Evolutionary conservation across 2,113 vertebrate genomes (phyloP).

Genomic region (Tragelaphus strepsiceros): DNA sequence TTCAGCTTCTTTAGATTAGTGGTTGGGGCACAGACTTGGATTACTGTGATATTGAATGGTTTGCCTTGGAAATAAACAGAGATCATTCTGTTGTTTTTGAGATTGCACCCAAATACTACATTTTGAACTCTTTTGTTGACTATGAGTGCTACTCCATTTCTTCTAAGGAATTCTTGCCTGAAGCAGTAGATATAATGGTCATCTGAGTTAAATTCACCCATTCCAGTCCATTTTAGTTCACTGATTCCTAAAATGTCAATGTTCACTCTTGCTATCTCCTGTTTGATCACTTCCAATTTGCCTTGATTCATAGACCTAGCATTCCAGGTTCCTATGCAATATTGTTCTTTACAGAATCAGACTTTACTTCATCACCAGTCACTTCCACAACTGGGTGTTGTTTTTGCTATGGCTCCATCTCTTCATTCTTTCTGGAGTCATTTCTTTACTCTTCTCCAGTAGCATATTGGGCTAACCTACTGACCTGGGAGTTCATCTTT

Average conservation of each 20-base stretch:
- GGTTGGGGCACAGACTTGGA: not conserved
- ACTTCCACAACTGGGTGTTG: not conserved
- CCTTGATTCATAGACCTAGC: not conserved
- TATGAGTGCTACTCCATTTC: not conserved
- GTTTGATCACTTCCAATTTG: not conserved
- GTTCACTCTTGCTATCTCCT: not conserved
- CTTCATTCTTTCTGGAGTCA: not conserved
- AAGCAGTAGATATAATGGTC: not conserved
- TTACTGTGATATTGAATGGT: not conserved
- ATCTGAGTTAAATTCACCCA: not conserved
- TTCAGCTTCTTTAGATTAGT: not conserved
- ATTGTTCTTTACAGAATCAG: not conserved
- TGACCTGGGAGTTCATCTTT: not conserved
- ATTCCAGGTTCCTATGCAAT: not conserved
- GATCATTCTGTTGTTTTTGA: not conserved
- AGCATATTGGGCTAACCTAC: not conserved
- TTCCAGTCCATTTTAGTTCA: not conserved
- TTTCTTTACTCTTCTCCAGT: not conserved
- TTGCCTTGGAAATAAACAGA: not conserved
- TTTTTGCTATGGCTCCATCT: not conserved
- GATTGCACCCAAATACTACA: not conserved
- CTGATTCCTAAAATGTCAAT: not conserved
- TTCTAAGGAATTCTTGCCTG: not conserved
- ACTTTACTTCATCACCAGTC: not conserved
- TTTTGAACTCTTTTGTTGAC: not conserved